phyloP scores from a whole-genome alignment of 53 echinoderm and acorn worm genomes.

The Paelopatides confundens region DNA sequence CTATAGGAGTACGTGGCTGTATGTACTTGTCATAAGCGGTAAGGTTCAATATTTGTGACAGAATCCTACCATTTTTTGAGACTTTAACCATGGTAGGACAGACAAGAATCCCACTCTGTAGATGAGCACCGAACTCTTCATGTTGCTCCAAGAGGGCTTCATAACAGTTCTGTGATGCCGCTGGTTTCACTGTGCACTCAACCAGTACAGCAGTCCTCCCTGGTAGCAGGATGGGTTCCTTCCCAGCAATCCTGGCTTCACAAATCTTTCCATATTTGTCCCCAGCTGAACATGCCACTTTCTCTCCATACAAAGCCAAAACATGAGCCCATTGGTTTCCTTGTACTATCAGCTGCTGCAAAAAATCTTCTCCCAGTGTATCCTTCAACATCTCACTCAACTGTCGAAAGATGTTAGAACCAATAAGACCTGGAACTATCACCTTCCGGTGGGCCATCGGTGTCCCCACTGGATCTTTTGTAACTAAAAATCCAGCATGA shows the following conservation, averaged over 20 bases:
- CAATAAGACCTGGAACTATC: conserved; percentile 61
- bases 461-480: conserved; percentile 43
- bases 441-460: conserved; percentile 37
- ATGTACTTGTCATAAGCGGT: conserved; percentile 34
- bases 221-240: conserved; percentile 47
- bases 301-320: conserved; percentile 40
- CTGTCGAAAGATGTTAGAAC: conserved; percentile 63
- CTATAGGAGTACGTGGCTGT: conserved; percentile 54
- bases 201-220: conserved; percentile 32
- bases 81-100: conserved; percentile 38
- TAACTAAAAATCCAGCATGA: conserved; percentile 48
- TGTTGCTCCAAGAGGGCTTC: conserved; percentile 47
- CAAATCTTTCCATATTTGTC: not conserved
- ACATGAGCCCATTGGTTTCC: conserved; percentile 56
- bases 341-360: not conserved
- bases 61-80: conserved; percentile 23
- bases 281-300: not conserved
- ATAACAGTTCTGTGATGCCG: not conserved
- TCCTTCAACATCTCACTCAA: not conserved
- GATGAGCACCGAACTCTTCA: not conserved
- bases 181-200: conserved; percentile 44
- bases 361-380: not conserved
- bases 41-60: conserved; percentile 54
- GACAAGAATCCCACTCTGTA: conserved; percentile 44
- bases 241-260: conserved; percentile 43